Evolutionary conservation across 2,113 vertebrate species (phyloP), one percentile per base, ranked within the genome.

Genomic region (Sylvietta virens): DNA sequence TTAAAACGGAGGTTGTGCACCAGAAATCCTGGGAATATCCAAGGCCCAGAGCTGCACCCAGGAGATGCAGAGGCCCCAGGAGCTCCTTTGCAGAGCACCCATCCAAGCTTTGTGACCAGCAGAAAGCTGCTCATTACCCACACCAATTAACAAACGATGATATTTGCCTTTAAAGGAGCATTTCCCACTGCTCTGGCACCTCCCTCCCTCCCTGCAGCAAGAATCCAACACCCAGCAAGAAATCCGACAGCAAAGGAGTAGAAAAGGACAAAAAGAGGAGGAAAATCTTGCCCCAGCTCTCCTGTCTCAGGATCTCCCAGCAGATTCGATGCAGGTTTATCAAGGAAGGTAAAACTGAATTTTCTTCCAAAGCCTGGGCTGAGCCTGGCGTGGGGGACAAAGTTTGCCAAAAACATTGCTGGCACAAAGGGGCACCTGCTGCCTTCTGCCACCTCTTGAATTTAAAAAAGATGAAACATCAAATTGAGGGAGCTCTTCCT

Each of bases 61-160:
- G 27, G 58, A 45, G 76, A 11, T 3, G 31, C 17, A 76, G 69
- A 31, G 73, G 64, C 14, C 40, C 21, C 85, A 30, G 18, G 3
- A 47, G 47, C 28, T 37, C 26, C 4, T 44, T 3, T 67, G 53
- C 7, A 3, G 21, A 48, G 28, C 4, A 58, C 2, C 6, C 51
- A 33, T 3, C 78, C 51, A 44, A 3, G 19, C 2, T 42, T 28
- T 66, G 15, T 26, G 51, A 35, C 4, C 39, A 56, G 30, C 74
- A 67, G 23, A 21, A 27, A 47, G 53, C 21, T 42, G 40, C 39
- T 62, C 18, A 1, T 56, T 12, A 10, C 5, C 71, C 51, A 27
- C 31, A 4, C 30, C 3, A 16, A 65, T 57, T 35, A 65, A 73
- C 9, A 26, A n/a, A 37, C 1, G 0, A 15, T 44, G n/a, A 0